Conservation (phyloP, 2,797 vertebrate genomes). For the Alca torda region DNA sequence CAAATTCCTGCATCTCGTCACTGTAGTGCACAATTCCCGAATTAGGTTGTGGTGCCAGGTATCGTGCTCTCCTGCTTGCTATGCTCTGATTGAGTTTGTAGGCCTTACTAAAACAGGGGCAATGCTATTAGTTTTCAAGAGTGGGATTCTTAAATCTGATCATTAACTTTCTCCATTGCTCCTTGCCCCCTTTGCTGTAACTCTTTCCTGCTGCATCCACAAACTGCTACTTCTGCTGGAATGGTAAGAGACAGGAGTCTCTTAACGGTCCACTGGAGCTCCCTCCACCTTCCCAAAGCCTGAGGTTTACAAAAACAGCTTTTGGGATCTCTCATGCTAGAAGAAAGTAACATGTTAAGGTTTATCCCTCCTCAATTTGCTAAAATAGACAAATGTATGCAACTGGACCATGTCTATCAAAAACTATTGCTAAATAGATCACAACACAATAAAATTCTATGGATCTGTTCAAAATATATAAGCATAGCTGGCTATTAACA, state of each 20-base stretch:
- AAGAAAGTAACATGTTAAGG: neutral
- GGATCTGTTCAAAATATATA: neutral
- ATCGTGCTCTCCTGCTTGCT: neutral
- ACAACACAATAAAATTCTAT: neutral
- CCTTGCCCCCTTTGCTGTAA: neutral
- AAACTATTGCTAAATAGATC: neutral
- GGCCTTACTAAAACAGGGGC: neutral
- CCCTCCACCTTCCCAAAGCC: neutral
- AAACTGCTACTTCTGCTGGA: neutral
- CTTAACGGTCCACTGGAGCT: neutral
- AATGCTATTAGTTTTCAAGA: neutral
- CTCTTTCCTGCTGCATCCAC: neutral
- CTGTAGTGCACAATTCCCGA: neutral
- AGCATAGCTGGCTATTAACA: neutral
- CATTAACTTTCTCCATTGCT: slow-evolving; percentile 23
- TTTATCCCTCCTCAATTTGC: neutral
- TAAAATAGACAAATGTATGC: neutral
- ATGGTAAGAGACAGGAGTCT: neutral
- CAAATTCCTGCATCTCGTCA: neutral
- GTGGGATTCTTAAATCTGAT: neutral
- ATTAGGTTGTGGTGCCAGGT: neutral
- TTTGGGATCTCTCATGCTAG: neutral
- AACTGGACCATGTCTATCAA: neutral
- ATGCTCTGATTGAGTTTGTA: slow-evolving; percentile 34
- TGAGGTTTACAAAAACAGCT: neutral